Evolutionary conservation across 1,140 invertebrate genomes (phyloP), one percentile per base, ranked within the genome.

Genomic region (Pectinophora gossypiella): DNA sequence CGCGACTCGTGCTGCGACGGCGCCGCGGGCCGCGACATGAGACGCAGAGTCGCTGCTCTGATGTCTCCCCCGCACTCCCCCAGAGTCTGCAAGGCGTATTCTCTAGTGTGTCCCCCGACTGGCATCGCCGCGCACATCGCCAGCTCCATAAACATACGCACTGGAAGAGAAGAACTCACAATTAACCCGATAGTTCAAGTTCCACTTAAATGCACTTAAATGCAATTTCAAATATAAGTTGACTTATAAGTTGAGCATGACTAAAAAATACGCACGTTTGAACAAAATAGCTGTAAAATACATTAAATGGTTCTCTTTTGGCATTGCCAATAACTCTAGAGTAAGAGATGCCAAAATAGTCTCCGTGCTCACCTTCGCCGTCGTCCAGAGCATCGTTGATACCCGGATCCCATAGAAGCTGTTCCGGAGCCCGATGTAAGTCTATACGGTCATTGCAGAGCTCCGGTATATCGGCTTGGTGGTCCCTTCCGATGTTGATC

Each of bases 71-170:
- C 91, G 68, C 93, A 94, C 84, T 96, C 91, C 60, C 96, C 93
- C 54, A 99, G 88, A 36, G 98, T 89, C 81, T 98, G 96, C 59
- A 99, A 90, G 54, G 97, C 97, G 74, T 96, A 95, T 86, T 99
- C 98, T 72, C 97, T 96, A 84, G 98, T 98, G 74, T 95, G 93
- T 51, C 96, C 97, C 59, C 95, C 95, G 50, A 96, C 95, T 21
- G 95, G 95, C 59, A 97, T 93, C 51, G 95, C 95, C 47, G 95
- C 95, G 76, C 95, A 97, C 89, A 96, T 97, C 18, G 97, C 95
- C 73, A 99, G 94, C 75, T 98, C 95, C 87, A 98, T 92, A 87
- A 95, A 96, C 92, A 94, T 94, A 66, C 94, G 92, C 64, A 95
- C 93, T 95, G 88, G 13, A 90, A 32, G 56, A 64, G 54, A 42